These are phyloP conservation scores for Eristalinus aeneus DNA, from an alignment of 2,888 invertebrate species.

Conservation along the genomic window DNA sequence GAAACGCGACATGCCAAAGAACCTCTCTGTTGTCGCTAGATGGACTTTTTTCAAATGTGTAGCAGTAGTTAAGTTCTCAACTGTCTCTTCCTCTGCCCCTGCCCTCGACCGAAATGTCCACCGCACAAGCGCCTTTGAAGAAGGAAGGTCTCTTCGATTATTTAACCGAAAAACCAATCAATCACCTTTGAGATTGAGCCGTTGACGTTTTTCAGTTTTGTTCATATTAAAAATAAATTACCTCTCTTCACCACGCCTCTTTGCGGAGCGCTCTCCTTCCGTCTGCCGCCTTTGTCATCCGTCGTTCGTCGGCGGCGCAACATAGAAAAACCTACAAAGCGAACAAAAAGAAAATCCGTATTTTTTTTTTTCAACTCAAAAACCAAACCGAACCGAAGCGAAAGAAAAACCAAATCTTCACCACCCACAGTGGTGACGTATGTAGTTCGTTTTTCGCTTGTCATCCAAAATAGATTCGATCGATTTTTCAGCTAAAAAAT, in stretches of 20 bases:
- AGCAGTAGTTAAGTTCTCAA: too few species aligned
- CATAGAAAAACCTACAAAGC: background rate
- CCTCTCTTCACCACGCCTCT: background rate
- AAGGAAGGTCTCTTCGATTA: background rate
- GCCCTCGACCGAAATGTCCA: background rate
- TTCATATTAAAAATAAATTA: background rate
- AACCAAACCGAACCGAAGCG: background rate
- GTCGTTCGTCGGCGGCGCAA: background rate
- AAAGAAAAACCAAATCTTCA: background rate
- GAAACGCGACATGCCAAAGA: too few species aligned
- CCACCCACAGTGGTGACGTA: slow-evolving; percentile 20
- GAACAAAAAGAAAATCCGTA: background rate
- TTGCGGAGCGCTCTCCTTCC: background rate
- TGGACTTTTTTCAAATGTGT: too few species aligned
- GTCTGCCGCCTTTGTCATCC: background rate
- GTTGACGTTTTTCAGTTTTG: background rate
- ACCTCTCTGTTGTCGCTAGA: too few species aligned
- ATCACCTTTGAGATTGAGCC: background rate
- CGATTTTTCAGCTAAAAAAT: slow-evolving; percentile 27
- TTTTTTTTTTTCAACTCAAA: background rate
- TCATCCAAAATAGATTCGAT: slow-evolving; percentile 58
- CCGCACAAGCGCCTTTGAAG: background rate
- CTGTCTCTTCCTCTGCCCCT: background rate
- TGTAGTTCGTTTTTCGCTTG: slow-evolving; percentile 12
- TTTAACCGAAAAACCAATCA: background rate